These are phyloP conservation scores for Danio albolineatus DNA, from an alignment of 2,797 vertebrate species.

Conservation along the genomic window DNA sequence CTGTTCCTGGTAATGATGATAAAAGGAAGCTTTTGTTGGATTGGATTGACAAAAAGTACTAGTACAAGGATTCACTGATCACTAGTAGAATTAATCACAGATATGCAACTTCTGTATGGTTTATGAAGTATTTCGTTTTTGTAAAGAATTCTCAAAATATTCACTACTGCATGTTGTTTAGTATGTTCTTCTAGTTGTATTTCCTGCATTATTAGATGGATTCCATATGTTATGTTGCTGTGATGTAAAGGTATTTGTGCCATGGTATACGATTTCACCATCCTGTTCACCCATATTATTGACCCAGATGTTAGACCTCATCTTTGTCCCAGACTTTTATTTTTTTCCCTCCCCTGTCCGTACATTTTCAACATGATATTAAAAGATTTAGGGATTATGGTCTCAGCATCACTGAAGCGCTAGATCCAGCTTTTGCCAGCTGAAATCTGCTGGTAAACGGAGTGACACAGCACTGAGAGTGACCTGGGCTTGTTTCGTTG, in stretches of 20 bases:
- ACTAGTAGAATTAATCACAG: no score
- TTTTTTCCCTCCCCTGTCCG: constrained; percentile 27
- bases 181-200: not conserved
- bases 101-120: not conserved
- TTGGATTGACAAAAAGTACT: not conserved
- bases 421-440: constrained; percentile 45
- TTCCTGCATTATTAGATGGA: not conserved
- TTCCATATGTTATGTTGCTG: not conserved
- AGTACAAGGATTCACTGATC: no score
- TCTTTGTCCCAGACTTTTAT: constrained; percentile 31
- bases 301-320: constrained; percentile 13
- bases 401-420: constrained; percentile 33
- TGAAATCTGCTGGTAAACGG: constrained; percentile 52
- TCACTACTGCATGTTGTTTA: not conserved
- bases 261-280: constrained; percentile 3
- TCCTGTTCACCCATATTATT: not conserved
- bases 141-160: not conserved
- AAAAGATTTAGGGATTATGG: constrained; percentile 63
- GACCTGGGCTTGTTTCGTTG: not conserved
- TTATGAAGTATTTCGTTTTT: not conserved
- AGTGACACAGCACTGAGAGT: constrained; percentile 14
- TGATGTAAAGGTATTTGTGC: not conserved
- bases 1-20: not conserved
- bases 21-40: not conserved
- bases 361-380: constrained; percentile 57